These are phyloP conservation scores for Fratercula arctica DNA, from an alignment of 2,797 vertebrate species.

Conservation along the genomic window DNA sequence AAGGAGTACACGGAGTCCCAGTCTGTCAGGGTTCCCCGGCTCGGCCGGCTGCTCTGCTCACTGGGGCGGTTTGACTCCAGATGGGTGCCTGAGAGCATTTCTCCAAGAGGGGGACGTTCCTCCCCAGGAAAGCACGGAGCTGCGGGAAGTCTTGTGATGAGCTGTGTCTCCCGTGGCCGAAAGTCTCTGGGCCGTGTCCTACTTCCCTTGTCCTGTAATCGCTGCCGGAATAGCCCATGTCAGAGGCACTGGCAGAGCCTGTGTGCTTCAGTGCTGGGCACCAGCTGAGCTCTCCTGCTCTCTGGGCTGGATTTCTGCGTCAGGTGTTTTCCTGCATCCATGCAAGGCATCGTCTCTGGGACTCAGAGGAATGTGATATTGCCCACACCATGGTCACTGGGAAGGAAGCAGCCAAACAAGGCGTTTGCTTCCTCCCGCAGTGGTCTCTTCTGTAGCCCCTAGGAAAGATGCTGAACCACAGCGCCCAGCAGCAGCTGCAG, in stretches of 20 bases:
- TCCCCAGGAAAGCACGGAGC: neutral
- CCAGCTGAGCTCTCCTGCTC: rapidly evolving
- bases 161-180: neutral
- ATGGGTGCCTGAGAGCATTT: neutral
- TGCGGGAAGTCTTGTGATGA: neutral
- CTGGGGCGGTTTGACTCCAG: neutral
- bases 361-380: rapidly evolving
- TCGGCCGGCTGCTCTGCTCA: rapidly evolving
- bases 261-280: neutral
- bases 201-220: neutral
- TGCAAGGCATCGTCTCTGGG: neutral
- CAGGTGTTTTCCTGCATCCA: rapidly evolving
- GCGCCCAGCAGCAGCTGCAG: neutral
- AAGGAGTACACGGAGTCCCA: neutral
- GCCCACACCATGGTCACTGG: rapidly evolving
- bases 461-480: neutral
- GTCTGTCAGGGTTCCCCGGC: neutral
- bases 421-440: neutral
- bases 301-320: rapidly evolving
- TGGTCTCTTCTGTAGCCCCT: neutral
- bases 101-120: neutral
- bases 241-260: rapidly evolving
- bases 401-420: neutral
- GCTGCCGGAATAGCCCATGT: neutral
- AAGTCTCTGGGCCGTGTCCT: neutral